Evolutionary conservation across 2,797 vertebrate genomes (phyloP).

Genomic region (Catostomus latipinnis): DNA sequence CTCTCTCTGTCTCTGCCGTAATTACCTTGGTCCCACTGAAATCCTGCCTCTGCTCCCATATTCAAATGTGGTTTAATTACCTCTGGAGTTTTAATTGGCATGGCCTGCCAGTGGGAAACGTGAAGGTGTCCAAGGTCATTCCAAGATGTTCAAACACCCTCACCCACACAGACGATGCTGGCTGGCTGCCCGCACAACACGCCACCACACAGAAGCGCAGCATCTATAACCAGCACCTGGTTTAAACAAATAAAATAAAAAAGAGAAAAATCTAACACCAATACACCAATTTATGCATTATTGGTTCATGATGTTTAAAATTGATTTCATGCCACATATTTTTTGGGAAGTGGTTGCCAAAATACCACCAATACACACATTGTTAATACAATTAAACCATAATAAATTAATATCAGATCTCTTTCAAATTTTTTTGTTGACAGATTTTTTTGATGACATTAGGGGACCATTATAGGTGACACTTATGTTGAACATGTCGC

Average conservation of each 20-base stretch:
- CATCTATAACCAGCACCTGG: conserved; percentile 42
- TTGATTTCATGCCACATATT: neutral
- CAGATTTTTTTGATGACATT: neutral
- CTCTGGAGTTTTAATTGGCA: conserved; percentile 80
- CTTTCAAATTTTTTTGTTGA: neutral
- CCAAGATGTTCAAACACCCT: conserved; percentile 43
- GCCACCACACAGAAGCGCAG: conserved; percentile 32
- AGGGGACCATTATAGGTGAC: neutral
- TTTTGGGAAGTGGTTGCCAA: conserved; percentile 9
- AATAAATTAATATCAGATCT: neutral
- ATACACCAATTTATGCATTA: conserved; percentile 2
- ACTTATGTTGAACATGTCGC: neutral
- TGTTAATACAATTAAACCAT: conserved; percentile 1
- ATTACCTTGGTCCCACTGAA: conserved; percentile 76
- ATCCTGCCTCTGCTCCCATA: conserved; percentile 73
- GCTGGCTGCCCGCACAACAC: conserved; percentile 54
- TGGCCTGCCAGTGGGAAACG: conserved; percentile 70
- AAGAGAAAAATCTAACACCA: conserved; percentile 26
- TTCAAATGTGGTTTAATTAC: conserved; percentile 81
- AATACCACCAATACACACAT: neutral
- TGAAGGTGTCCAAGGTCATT: conserved; percentile 76
- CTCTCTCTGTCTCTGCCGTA: conserved; percentile 58
- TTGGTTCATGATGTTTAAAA: conserved; percentile 10
- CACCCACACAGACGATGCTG: conserved; percentile 53
- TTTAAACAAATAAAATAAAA: conserved; percentile 52